phyloP scores from a whole-genome alignment of 30 jellyfish, hydroid and myxozoan species.

The Pseudorhiza aurosa region DNA sequence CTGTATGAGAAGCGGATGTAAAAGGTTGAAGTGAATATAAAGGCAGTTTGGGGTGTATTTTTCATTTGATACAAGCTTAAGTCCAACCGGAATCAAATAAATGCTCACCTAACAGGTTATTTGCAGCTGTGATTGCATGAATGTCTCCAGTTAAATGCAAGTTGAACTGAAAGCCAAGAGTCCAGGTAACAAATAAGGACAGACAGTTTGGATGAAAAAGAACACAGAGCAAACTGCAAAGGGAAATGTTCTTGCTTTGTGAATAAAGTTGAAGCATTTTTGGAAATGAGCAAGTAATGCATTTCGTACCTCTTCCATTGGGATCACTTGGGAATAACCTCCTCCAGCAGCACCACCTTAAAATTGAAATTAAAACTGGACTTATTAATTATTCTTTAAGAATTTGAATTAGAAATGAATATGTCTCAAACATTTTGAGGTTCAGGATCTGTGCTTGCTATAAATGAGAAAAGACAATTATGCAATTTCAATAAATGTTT shows the following conservation, averaged over 20 bases:
- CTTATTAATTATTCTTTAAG: too few relatives aligned
- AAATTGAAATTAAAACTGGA: too few relatives aligned
- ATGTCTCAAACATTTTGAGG: neutral
- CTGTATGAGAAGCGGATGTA: too few relatives aligned
- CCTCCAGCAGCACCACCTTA: constrained; percentile 99
- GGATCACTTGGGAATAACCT: constrained; percentile 95
- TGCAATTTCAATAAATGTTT: neutral
- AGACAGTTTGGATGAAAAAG: too few relatives aligned
- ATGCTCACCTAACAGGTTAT: constrained; percentile 89
- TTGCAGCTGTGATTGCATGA: constrained; percentile 97
- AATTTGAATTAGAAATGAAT: too few relatives aligned
- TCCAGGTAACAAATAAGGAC: neutral
- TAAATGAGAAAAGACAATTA: neutral
- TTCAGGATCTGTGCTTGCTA: neutral
- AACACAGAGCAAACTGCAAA: too few relatives aligned
- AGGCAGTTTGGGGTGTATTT: too few relatives aligned
- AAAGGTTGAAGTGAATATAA: too few relatives aligned
- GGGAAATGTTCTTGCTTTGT: neutral
- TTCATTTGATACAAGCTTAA: too few relatives aligned
- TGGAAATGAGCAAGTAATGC: neutral
- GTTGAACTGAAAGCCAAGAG: constrained; percentile 52
- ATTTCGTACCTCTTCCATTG: constrained; percentile 90
- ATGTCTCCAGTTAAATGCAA: constrained; percentile 95
- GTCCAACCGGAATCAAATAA: too few relatives aligned
- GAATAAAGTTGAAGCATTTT: too few relatives aligned